These are phyloP conservation scores for Phenganax subtilis DNA, from an alignment of 92 coral and sea anemone species.

Conservation along the genomic window DNA sequence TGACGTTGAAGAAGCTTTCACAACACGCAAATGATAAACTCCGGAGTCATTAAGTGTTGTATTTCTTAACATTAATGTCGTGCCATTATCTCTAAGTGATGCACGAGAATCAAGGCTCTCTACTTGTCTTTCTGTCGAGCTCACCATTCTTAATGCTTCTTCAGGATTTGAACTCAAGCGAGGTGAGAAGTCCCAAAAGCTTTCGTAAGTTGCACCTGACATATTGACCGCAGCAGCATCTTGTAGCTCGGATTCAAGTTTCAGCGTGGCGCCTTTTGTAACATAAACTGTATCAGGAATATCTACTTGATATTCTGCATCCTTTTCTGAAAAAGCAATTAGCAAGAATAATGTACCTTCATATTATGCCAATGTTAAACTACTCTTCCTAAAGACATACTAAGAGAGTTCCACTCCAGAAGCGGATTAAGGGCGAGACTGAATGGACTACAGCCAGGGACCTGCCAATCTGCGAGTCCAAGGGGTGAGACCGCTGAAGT, in stretches of 20 bases:
- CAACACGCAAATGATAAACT: neutral
- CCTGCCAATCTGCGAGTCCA: no score
- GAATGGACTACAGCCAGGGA: no score
- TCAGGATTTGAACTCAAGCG: neutral
- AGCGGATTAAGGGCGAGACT: no score
- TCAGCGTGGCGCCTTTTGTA: slow-evolving; percentile 12
- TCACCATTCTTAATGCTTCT: neutral
- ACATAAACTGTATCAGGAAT: slow-evolving; percentile 5
- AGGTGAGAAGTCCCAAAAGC: slow-evolving; percentile 27
- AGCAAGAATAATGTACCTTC: neutral
- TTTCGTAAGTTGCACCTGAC: neutral
- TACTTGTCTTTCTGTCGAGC: neutral
- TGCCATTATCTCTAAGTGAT: slow-evolving; percentile 5
- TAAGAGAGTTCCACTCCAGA: no score
- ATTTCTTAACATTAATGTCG: neutral
- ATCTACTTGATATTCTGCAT: neutral
- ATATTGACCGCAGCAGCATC: neutral
- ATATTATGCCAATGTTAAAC: no score
- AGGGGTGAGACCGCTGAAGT: no score
- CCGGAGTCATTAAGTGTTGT: slow-evolving; percentile 11
- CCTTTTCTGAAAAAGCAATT: neutral
- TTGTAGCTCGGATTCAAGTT: neutral
- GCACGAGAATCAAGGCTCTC: neutral
- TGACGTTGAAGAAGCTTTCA: neutral
- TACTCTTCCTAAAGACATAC: no score